Evolutionary conservation across 1,140 invertebrate species (phyloP).

Genomic region (Cydia amplana): DNA sequence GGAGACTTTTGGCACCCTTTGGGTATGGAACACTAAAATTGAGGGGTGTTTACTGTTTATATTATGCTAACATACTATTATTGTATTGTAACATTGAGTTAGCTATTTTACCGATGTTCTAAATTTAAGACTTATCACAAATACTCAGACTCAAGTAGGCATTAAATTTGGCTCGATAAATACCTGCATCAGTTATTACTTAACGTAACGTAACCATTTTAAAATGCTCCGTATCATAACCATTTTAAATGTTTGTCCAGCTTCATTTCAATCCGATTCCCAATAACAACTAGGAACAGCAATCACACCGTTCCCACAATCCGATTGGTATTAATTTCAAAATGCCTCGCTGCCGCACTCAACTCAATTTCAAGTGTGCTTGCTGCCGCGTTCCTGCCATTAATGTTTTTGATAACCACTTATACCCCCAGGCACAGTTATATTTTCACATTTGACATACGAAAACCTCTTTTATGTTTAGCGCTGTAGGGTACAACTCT

Average conservation of each 20-base stretch:
- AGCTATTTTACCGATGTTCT: no score
- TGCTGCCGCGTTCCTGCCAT: constrained; percentile 52
- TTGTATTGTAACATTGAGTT: no score
- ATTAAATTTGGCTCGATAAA: no score
- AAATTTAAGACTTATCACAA: no score
- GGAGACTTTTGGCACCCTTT: no score
- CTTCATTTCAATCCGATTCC: constrained; percentile 21
- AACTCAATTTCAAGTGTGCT: constrained; percentile 52
- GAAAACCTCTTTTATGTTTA: constrained; percentile 37
- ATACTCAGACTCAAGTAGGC: no score
- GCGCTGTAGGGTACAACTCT: neutral
- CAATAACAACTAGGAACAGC: constrained; percentile 6
- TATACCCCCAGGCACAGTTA: constrained; percentile 39
- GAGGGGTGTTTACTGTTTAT: no score
- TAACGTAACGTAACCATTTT: neutral
- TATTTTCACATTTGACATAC: neutral
- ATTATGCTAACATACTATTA: no score
- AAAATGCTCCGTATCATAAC: neutral
- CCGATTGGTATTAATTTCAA: constrained; percentile 49
- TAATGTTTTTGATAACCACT: constrained; percentile 70
- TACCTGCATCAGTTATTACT: no score
- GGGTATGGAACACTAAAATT: no score
- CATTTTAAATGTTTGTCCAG: neutral
- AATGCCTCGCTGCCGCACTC: constrained; percentile 44
- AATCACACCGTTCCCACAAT: constrained; percentile 15